Percentiles rank a stretch among this genome's conserved stretches.
These are phyloP conservation scores for Drosophila truncata DNA, from an alignment of 1,140 invertebrate genomes.

Conservation along the genomic window DNA sequence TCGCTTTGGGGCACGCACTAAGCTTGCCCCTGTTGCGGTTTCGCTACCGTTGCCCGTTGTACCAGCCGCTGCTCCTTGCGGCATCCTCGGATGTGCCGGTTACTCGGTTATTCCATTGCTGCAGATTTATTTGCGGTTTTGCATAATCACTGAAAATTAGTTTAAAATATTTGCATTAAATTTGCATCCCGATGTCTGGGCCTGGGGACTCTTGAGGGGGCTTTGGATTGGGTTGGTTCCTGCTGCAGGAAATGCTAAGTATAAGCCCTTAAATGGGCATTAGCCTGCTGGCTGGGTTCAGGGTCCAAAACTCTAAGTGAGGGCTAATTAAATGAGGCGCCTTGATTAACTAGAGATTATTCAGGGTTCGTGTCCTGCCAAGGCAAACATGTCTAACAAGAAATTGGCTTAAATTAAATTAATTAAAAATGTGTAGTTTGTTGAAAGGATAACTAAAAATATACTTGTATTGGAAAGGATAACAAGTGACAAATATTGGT, in stretches of 20 bases:
- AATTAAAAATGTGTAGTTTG: not conserved
- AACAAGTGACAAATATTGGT: not conserved
- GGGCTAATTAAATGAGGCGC: constrained; percentile 29
- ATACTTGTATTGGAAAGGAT: not conserved
- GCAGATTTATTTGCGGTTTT: constrained; percentile 83
- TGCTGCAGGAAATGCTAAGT: constrained; percentile 30
- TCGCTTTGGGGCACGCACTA: constrained; percentile 55
- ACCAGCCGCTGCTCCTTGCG: constrained; percentile 12
- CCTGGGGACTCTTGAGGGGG: not conserved
- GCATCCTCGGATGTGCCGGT: constrained; percentile 24
- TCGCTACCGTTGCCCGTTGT: constrained; percentile 35
- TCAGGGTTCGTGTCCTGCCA: not conserved
- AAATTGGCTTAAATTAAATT: not conserved
- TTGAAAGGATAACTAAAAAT: not conserved
- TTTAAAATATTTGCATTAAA: constrained; percentile 82
- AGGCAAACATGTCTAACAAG: not conserved
- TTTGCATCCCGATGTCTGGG: constrained; percentile 75
- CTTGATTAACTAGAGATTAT: constrained; percentile 34
- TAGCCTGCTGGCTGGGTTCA: constrained; percentile 14
- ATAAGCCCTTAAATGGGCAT: constrained; percentile 47
- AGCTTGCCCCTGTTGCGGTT: constrained; percentile 48
- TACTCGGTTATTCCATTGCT: constrained; percentile 65
- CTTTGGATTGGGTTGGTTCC: not conserved
- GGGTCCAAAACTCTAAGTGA: not conserved
- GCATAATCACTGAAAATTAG: constrained; percentile 83